Evolutionary conservation across 2,113 vertebrate genomes (phyloP).

Genomic region (Zosterops hypoxanthus): DNA sequence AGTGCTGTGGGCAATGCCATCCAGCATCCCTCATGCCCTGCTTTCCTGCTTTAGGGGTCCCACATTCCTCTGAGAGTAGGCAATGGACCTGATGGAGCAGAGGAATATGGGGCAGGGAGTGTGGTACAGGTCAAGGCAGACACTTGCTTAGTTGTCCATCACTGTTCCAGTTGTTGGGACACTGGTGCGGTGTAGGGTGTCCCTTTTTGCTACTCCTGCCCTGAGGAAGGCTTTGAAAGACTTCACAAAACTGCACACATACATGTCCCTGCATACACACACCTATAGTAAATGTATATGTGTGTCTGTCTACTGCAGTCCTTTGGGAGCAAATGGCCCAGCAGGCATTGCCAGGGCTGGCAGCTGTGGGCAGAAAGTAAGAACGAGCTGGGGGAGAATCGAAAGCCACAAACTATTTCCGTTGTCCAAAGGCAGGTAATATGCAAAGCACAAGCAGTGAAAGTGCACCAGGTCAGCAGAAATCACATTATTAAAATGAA

Average conservation of each 20-base stretch:
- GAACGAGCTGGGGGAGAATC: constrained; percentile 19
- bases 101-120: rapidly evolving
- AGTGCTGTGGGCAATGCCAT: rapidly evolving
- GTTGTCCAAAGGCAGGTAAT: not conserved
- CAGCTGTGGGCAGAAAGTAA: not conserved
- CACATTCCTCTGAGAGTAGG: rapidly evolving
- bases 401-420: constrained; percentile 46
- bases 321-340: not conserved
- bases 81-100: not conserved
- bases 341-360: not conserved
- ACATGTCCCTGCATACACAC: rapidly evolving
- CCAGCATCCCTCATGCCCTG: not conserved
- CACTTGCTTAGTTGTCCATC: too few species aligned
- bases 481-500: not conserved
- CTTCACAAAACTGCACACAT: not conserved
- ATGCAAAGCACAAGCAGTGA: not conserved
- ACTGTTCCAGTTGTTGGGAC: not conserved
- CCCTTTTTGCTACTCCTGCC: not conserved
- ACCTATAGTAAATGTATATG: rapidly evolving
- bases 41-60: not conserved
- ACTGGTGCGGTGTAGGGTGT: rapidly evolving
- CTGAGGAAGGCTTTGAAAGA: not conserved
- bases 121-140: not conserved
- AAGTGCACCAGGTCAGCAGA: not conserved
- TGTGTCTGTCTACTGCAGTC: not conserved